Evolutionary conservation across 2,113 vertebrate genomes (phyloP).

Genomic region (Ctenodactylus gundi): DNA sequence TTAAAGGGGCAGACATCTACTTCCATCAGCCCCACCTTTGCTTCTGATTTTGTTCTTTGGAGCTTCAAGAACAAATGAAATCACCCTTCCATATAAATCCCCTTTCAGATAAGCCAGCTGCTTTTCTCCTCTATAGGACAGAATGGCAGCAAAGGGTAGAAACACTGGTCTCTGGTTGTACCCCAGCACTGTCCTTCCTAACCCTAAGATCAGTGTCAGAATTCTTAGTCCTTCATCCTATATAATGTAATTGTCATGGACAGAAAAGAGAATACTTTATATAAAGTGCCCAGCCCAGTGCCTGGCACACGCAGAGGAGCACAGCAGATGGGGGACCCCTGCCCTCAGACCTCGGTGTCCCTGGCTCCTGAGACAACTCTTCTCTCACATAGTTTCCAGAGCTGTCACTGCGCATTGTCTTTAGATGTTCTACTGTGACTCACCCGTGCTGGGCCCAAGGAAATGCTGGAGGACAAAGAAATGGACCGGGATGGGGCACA

Average conservation of each 20-base stretch:
- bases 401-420: neutral
- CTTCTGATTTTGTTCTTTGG: neutral
- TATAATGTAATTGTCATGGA: no score
- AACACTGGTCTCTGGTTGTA: neutral
- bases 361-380: neutral
- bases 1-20: neutral
- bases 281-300: neutral
- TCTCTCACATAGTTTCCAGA: neutral
- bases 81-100: neutral
- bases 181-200: neutral
- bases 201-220: neutral
- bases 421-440: neutral
- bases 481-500: neutral
- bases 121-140: neutral
- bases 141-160: neutral
- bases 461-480: neutral
- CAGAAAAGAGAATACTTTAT: neutral
- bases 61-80: neutral
- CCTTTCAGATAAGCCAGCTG: neutral
- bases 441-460: neutral
- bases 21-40: neutral
- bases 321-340: no score
- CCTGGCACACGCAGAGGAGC: neutral
- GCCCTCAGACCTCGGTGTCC: neutral
- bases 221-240: neutral